These are phyloP conservation scores for Pachypanchax playfairii DNA, from an alignment of 2,113 vertebrate genomes.

Conservation along the genomic window DNA sequence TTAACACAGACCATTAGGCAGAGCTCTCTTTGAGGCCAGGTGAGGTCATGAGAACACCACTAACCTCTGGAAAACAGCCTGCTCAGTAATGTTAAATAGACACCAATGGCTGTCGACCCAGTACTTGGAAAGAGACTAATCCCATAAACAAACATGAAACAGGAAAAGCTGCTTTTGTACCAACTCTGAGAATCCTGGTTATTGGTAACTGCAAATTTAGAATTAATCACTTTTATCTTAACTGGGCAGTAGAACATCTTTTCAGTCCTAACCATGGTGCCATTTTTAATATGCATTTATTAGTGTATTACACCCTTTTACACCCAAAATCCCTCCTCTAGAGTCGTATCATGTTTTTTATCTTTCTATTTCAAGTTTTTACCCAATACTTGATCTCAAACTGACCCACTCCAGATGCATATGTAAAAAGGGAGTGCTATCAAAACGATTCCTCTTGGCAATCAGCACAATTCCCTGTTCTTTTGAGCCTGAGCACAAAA, in stretches of 20 bases:
- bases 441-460: conserved; percentile 46
- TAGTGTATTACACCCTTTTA: no score
- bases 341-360: no score
- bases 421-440: conserved; percentile 46
- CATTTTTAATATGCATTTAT: no score
- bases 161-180: conserved; percentile 23
- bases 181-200: conserved; percentile 29
- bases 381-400: conserved; percentile 21
- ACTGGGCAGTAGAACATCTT: background rate
- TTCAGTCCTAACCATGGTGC: background rate
- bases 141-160: conserved; percentile 59
- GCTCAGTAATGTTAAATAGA: conserved; percentile 60
- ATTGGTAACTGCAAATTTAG: conserved; percentile 20
- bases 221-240: conserved; percentile 23
- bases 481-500: conserved; percentile 72
- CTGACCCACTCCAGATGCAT: conserved; percentile 22
- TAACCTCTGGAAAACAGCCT: conserved; percentile 62
- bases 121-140: conserved; percentile 52
- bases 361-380: background rate
- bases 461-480: conserved; percentile 41
- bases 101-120: conserved; percentile 34
- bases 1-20: conserved; percentile 80
- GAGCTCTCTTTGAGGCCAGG: conserved; percentile 64
- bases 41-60: conserved; percentile 77
- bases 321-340: no score